These are phyloP conservation scores for Eurytoma adleriae DNA, from an alignment of 2,888 invertebrate species.

Conservation along the genomic window DNA sequence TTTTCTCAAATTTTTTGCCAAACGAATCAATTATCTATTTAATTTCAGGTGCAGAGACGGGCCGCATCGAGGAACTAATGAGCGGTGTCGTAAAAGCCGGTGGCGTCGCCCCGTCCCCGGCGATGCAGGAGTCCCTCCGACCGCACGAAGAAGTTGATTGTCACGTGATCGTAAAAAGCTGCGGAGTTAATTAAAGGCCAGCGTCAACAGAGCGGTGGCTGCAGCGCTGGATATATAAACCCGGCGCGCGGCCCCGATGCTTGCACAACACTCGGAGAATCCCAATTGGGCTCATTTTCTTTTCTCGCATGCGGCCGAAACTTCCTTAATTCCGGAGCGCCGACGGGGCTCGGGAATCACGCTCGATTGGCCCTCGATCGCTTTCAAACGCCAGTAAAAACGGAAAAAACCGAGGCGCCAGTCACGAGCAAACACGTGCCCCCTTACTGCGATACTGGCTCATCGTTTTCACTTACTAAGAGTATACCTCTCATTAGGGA, in stretches of 20 bases:
- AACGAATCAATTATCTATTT: constrained; percentile 53
- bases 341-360: constrained; percentile 40
- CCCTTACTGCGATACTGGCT: not conserved
- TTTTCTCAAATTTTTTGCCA: constrained; percentile 29
- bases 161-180: constrained; percentile 53
- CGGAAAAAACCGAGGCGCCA: constrained; percentile 9
- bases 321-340: constrained; percentile 46
- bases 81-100: constrained; percentile 50
- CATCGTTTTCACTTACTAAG: no score
- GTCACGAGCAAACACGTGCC: constrained; percentile 3
- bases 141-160: constrained; percentile 37
- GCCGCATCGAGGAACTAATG: constrained; percentile 44
- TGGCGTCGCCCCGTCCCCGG: not conserved
- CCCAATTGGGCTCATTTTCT: constrained; percentile 56
- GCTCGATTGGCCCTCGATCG: constrained; percentile 46
- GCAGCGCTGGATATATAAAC: constrained; percentile 11
- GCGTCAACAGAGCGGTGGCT: constrained; percentile 33
- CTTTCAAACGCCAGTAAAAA: constrained; percentile 22
- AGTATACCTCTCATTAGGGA: not conserved
- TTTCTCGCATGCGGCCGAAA: constrained; percentile 35
- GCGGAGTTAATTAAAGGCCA: constrained; percentile 52
- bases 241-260: constrained; percentile 5
- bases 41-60: constrained; percentile 48
- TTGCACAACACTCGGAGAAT: constrained; percentile 42
- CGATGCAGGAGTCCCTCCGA: not conserved